Percentiles rank a stretch among this genome's conserved stretches.
Evolutionary conservation across 2,797 vertebrate species (phyloP).

Genomic region (Phyllotis vaccarum): DNA sequence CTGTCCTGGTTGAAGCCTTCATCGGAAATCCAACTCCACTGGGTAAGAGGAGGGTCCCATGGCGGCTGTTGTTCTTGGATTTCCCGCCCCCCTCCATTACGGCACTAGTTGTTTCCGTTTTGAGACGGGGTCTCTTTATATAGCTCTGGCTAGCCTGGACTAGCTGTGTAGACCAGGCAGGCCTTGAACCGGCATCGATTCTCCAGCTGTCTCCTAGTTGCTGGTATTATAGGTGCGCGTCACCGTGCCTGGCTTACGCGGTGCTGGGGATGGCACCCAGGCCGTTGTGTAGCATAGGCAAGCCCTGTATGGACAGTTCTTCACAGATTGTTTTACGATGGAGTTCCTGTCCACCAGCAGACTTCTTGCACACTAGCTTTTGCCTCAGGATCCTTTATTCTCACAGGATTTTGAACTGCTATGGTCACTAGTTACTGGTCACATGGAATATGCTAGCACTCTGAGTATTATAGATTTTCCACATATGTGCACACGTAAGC

Average conservation of each 20-base stretch:
- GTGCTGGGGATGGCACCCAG: background rate
- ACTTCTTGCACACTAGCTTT: accelerated
- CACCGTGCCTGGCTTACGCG: background rate
- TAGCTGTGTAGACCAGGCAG: background rate
- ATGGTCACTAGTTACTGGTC: background rate
- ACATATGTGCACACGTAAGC: accelerated
- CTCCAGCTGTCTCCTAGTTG: background rate
- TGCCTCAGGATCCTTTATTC: background rate
- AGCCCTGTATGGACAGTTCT: background rate
- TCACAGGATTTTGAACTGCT: background rate
- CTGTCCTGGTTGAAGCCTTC: background rate
- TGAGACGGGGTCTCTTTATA: background rate
- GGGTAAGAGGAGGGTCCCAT: background rate
- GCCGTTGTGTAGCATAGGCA: background rate
- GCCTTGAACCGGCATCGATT: background rate
- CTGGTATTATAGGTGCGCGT: background rate
- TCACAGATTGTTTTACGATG: background rate
- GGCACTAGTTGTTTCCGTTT: background rate
- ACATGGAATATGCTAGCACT: background rate
- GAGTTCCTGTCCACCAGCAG: no score
- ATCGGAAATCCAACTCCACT: no score
- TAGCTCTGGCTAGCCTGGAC: background rate
- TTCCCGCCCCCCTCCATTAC: accelerated
- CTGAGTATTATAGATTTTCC: background rate
- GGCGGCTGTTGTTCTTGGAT: background rate